Percentiles rank a stretch among this genome's conserved stretches.
Conservation (phyloP, 2,888 invertebrate genomes). For the Nomada flava region DNA sequence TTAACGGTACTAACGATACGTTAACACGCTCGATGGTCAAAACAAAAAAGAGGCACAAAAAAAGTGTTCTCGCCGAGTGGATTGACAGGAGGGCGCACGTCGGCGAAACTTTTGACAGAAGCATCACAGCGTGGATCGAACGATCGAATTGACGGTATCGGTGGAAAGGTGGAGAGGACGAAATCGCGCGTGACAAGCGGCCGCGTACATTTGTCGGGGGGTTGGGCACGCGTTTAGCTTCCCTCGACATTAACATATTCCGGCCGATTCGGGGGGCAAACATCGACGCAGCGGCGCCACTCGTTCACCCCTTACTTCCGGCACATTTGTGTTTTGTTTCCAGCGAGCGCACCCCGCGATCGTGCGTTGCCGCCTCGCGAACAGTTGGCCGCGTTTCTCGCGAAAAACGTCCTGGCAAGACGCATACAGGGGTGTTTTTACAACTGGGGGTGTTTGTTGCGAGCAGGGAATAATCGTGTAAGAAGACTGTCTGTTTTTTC, state of each 20-base stretch:
- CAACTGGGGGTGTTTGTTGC: constrained; percentile 32
- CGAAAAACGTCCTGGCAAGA: constrained; percentile 43
- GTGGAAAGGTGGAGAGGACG: constrained; percentile 55
- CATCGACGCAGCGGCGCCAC: constrained; percentile 79
- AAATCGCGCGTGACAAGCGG: constrained; percentile 68
- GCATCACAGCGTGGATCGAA: constrained; percentile 25
- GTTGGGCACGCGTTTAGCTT: constrained; percentile 60
- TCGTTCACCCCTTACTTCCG: constrained; percentile 80
- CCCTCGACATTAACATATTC: constrained; percentile 76
- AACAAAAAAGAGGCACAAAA: not conserved
- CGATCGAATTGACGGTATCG: constrained; percentile 29
- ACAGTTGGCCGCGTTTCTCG: constrained; percentile 56
- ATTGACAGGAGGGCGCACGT: not conserved
- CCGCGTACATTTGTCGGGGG: constrained; percentile 54
- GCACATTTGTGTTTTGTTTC: constrained; percentile 82
- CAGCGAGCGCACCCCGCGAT: constrained; percentile 72
- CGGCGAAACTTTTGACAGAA: not conserved
- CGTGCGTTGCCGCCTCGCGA: constrained; percentile 50
- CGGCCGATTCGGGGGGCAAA: constrained; percentile 69
- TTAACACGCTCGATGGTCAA: too few relatives aligned
- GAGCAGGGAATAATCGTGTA: not conserved
- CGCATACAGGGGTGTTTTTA: constrained; percentile 14
- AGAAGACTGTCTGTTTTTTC: not conserved
- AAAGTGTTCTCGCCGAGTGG: not conserved
- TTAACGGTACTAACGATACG: too few relatives aligned